Conservation (phyloP, 1,140 invertebrate species). For the Brachionus calyciflorus region DNA sequence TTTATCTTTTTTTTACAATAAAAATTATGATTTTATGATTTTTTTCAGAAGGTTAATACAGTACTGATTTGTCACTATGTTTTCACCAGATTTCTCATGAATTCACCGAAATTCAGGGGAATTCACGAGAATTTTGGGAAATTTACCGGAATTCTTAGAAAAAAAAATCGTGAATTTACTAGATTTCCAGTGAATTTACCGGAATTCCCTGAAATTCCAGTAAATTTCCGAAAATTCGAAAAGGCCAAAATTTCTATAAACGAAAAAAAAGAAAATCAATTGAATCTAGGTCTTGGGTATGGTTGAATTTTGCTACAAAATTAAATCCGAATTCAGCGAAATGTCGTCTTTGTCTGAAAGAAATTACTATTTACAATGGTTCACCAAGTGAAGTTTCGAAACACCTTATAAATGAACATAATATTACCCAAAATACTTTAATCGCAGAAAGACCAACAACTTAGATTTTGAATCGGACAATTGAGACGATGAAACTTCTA, state of each 20-base stretch:
- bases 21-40: no score
- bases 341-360: not conserved
- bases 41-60: no score
- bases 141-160: no score
- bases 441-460: not conserved
- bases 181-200: no score
- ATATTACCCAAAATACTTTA: not conserved
- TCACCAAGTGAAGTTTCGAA: not conserved
- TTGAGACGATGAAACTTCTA: not conserved
- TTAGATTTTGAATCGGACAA: conserved; percentile 18
- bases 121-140: no score
- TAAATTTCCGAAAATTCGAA: no score
- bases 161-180: no score
- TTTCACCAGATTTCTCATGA: no score
- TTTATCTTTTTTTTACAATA: no score
- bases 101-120: no score
- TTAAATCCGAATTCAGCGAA: not conserved
- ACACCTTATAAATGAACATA: not conserved
- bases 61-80: no score
- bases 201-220: no score
- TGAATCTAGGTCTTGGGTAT: conserved; percentile 20
- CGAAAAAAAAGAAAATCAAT: conserved; percentile 13
- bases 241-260: conserved; percentile 1
- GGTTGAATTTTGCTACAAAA: conserved; percentile 18
- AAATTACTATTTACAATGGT: conserved; percentile 2